Conservation (phyloP, 2,797 vertebrate genomes). For the Scarus forsteni region DNA sequence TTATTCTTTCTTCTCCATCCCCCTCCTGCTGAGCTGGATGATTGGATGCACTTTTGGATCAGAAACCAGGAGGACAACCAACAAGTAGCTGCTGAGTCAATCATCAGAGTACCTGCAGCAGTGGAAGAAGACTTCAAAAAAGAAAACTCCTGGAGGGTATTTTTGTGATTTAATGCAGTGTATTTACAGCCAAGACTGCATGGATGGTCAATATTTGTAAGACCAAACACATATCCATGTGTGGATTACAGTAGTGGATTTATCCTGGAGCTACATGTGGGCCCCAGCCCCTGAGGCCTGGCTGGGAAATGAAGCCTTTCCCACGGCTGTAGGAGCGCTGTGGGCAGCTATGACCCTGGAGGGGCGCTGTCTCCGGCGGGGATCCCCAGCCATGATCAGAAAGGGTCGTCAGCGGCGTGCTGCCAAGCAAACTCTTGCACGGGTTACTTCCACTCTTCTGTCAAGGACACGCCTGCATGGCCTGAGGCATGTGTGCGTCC, state of each 20-base stretch:
- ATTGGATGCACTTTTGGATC: slow-evolving; percentile 52
- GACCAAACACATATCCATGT: slow-evolving; percentile 53
- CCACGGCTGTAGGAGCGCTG: slow-evolving; percentile 79
- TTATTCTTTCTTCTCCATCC: not conserved
- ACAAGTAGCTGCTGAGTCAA: slow-evolving; percentile 65
- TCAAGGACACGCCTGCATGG: slow-evolving; percentile 92
- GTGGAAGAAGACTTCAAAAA: slow-evolving; percentile 24
- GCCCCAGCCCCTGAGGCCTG: slow-evolving; percentile 81
- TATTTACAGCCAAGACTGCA: not conserved
- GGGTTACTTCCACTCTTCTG: slow-evolving; percentile 77
- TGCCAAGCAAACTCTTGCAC: slow-evolving; percentile 58
- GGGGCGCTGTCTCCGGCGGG: slow-evolving; percentile 78
- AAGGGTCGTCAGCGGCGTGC: slow-evolving; percentile 69
- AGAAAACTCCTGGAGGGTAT: not conserved
- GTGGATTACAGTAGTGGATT: slow-evolving; percentile 78
- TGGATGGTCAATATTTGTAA: slow-evolving; percentile 2
- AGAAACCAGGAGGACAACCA: slow-evolving; percentile 49
- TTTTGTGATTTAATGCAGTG: not conserved
- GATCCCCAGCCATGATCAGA: slow-evolving; percentile 77
- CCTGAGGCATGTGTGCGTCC: slow-evolving; percentile 89
- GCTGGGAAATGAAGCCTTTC: slow-evolving; percentile 86
- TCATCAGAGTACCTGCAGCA: slow-evolving; percentile 30
- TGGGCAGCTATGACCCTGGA: slow-evolving; percentile 87
- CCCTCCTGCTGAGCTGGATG: slow-evolving; percentile 55
- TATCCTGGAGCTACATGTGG: slow-evolving; percentile 87